phyloP scores from a whole-genome alignment of 2,888 invertebrate species.

The Drosophila neotestacea region DNA sequence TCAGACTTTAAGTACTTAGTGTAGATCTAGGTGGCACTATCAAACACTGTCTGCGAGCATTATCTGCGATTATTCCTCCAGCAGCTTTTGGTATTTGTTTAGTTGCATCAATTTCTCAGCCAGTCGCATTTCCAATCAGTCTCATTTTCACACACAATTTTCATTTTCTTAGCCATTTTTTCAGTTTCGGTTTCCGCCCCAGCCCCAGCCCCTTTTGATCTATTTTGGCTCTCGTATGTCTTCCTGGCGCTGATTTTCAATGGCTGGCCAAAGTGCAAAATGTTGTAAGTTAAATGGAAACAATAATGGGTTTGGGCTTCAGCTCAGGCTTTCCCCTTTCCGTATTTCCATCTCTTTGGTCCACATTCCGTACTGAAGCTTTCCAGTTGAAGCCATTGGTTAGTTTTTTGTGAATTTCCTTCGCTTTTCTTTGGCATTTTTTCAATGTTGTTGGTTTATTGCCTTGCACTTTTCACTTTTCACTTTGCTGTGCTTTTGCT shows the following conservation, averaged over 20 bases:
- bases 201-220: slow-evolving; percentile 44
- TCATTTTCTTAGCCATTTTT: slow-evolving; percentile 53
- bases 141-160: slow-evolving; percentile 70
- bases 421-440: slow-evolving; percentile 37
- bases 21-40: neutral
- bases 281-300: slow-evolving; percentile 83
- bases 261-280: slow-evolving; percentile 80
- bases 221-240: slow-evolving; percentile 52
- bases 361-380: slow-evolving; percentile 20
- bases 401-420: slow-evolving; percentile 40
- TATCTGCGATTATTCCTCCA: neutral
- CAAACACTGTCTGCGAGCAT: neutral
- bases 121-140: slow-evolving; percentile 66
- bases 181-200: neutral
- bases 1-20: too few species aligned
- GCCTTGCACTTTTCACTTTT: slow-evolving; percentile 68
- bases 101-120: slow-evolving; percentile 52
- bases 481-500: slow-evolving; percentile 22
- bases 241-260: slow-evolving; percentile 49
- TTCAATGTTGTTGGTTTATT: slow-evolving; percentile 58
- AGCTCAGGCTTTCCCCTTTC: neutral
- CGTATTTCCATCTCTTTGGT: slow-evolving; percentile 6
- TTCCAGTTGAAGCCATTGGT: slow-evolving; percentile 28
- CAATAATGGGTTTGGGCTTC: slow-evolving; percentile 76
- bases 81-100: slow-evolving; percentile 43